A percentile compares a stretch with the other conserved stretches of the same genome.
phyloP scores from a whole-genome alignment of 2,113 vertebrate species.

The Pandion haliaetus region DNA sequence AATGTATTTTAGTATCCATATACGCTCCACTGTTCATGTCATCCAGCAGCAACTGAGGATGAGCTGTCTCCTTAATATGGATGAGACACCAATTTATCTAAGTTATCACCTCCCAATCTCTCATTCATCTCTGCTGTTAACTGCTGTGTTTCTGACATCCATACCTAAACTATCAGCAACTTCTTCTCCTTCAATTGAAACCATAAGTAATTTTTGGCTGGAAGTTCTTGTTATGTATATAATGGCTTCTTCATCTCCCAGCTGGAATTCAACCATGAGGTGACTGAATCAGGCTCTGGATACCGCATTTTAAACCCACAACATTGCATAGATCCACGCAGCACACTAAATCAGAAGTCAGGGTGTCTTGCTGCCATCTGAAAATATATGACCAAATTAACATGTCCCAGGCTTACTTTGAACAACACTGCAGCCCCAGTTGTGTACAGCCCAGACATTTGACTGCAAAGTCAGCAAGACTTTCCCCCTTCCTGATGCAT shows the following conservation, averaged over 20 bases:
- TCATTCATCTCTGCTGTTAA: constrained; percentile 51
- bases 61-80: constrained; percentile 64
- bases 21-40: constrained; percentile 22
- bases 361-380: neutral
- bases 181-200: constrained; percentile 49
- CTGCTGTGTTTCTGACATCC: constrained; percentile 56
- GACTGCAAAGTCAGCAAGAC: constrained; percentile 46
- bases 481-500: neutral
- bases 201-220: constrained; percentile 52
- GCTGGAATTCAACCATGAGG: neutral
- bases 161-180: constrained; percentile 27
- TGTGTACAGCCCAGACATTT: neutral
- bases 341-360: constrained; percentile 15
- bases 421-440: neutral
- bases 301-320: neutral
- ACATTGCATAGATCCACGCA: neutral
- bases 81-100: constrained; percentile 65
- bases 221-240: constrained; percentile 1
- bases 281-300: neutral
- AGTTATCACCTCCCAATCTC: constrained; percentile 59
- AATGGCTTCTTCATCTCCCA: constrained; percentile 19
- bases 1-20: constrained; percentile 57
- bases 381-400: constrained; percentile 46
- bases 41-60: constrained; percentile 20
- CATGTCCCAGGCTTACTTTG: neutral